These are phyloP conservation scores for Mya arenaria DNA, from an alignment of 1,140 invertebrate species.

Conservation along the genomic window DNA sequence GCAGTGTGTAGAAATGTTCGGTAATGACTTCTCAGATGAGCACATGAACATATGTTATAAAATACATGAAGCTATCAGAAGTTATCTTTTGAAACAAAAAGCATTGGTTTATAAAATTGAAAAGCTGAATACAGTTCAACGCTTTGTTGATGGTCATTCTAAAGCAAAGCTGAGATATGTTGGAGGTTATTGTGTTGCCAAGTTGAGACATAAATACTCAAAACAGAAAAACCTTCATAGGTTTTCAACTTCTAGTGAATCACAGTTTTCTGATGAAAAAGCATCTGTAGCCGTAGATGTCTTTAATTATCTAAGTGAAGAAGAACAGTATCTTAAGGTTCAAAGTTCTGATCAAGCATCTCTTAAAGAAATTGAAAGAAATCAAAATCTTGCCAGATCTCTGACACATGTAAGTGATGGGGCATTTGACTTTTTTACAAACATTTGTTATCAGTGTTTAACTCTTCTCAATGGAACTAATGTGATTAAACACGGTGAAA, in stretches of 20 bases:
- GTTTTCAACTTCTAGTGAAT: background rate
- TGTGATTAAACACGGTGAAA: background rate
- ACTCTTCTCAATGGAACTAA: background rate
- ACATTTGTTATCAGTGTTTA: background rate
- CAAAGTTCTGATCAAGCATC: background rate
- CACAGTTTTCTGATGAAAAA: background rate
- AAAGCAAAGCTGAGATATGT: slow-evolving; percentile 15
- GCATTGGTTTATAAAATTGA: background rate
- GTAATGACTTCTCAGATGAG: slow-evolving; percentile 1
- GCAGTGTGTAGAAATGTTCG: background rate
- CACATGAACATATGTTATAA: slow-evolving; percentile 16
- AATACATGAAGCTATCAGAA: background rate
- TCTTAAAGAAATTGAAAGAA: background rate
- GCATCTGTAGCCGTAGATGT: background rate
- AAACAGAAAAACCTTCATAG: background rate
- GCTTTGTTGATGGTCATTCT: background rate
- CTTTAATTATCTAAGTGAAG: background rate
- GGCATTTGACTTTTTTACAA: background rate
- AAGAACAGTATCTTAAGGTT: background rate
- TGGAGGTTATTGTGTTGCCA: slow-evolving; percentile 11
- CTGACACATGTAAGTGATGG: slow-evolving; percentile 5
- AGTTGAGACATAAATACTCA: background rate
- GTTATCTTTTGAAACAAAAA: slow-evolving; percentile 9
- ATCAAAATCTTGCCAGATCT: background rate
- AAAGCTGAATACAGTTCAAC: background rate